Evolutionary conservation across 1,140 invertebrate genomes (phyloP), one percentile per base, ranked within the genome.

Genomic region (Hypsibius dujardini): DNA sequence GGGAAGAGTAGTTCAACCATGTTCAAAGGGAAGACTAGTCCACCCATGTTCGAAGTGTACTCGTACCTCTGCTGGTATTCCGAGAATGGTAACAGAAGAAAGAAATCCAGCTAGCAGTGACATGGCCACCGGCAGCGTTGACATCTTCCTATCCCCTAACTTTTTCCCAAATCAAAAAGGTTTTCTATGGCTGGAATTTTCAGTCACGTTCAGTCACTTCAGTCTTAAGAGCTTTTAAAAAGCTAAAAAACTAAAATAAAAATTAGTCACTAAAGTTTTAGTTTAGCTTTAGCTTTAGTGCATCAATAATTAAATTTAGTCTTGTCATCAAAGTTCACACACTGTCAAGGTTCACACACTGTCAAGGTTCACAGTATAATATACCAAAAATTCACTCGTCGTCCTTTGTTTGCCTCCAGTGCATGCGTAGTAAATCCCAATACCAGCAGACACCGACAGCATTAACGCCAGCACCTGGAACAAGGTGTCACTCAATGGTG

Each of bases 101-200:
- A 95, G 93, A 76, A 95, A 95, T 59, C 89, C 92, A 3, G 92
- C 89, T 86, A 92, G 90, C 1, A 94, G 79, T 15, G 88, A 90
- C 72, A 92, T 87, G 1, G 87, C 87, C 0, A 93, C 89, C 0
- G 90, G 89, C 1, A 90, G 83, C 70, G 90, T 82, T 1, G 84
- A 81, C 87, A 92, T 89, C 46, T 86, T 87, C 72, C 84, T 82
- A 74, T 89, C 87, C 0, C 87, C 89, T 42, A 90, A 79, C n/a
- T n/a, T n/a, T n/a, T n/a, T n/a, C n/a, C n/a, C n/a, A n/a, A n/a
- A n/a, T n/a, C n/a, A n/a, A n/a, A n/a, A n/a, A n/a, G n/a, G n/a
- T n/a, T n/a, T n/a, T n/a, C n/a, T n/a, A n/a, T n/a, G n/a, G n/a
- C n/a, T n/a, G n/a, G n/a, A n/a, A n/a, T n/a, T n/a, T n/a, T n/a